Base-by-base conservation (phyloP, 2,797 vertebrate species). In the Cynopterus sphinx region DNA sequence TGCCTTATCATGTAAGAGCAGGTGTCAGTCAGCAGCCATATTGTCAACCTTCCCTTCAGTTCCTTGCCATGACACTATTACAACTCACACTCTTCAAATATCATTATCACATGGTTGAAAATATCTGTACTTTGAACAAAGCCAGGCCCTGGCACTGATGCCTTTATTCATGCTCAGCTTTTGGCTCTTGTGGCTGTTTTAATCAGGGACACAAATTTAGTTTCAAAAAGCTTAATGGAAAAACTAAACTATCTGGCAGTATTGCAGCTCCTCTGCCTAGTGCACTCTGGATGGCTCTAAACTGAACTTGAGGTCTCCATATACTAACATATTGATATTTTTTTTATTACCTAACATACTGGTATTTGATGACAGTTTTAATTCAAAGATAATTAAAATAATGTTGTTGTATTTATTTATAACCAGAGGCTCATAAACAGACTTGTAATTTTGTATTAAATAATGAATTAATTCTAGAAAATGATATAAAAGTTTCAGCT, bases 301-400 rank as follows among this genome's bases (percentile, higher is more conserved):
- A 61, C 22, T 59, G 19, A 90, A 63, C 19, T 53, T 81, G 75
- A 61, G 73, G 26, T 59, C 26, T 59, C 39, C 12, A 26, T 74
- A 55, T 86, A 49, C 55, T 53, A 75, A 92, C 33, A 70, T 84
- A 87, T 65, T 92, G 49, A 71, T 95, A 51, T 89, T 65, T 87
- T 87, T 71, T 68, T 67, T 59, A 61, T 75, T 87, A 70, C 31
- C 31, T 91, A 93, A 65, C 43, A 84, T 71, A 63, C 24, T 92
- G 87, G 16, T 49, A 86, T 75, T 96, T 95, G 91, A 95, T 61
- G 39, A 67, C 68, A 70, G 21, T 87, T 16, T 55, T 87, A 94
- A 73, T 81, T 53, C 41, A 93, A 91, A 91, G 71, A 81, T 81
- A 96, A 97, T 95, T 94, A 87, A 87, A 94, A 84, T 75, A 22